Base-by-base conservation (phyloP, 2,797 vertebrate species). In the Etheostoma nigrum region DNA sequence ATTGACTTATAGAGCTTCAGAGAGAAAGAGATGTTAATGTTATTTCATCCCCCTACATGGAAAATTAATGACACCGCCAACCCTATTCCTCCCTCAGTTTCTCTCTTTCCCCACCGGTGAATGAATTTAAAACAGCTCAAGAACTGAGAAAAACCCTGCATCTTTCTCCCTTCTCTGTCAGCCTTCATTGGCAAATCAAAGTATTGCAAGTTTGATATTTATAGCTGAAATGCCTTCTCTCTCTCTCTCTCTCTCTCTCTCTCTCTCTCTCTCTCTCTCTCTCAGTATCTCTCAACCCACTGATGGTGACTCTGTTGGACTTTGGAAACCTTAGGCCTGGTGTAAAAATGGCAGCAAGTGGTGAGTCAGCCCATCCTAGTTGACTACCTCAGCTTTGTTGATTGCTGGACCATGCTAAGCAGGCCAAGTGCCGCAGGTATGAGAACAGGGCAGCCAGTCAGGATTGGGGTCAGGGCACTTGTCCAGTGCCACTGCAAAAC, bases 131-230 rank as follows among this genome's bases (percentile, higher is more conserved):
- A 93, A 78, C 85, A 82, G 86, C 73, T 81, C 64, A 77, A 87
- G 84, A 89, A 78, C 59, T 68, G 81, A 85, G 83, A 76, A 57
- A 87, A 82, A 86, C 72, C 72, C 78, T 73, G 84, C 82, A 64
- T 81, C 83, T 67, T 86, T 86, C 89, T 84, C 80, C 75, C 82
- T 87, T 72, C 76, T 78, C 85, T 83, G 77, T 86, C 90, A 84
- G 84, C 70, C 82, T 91, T 91, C 87, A 89, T 91, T 91, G 89
- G 90, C 84, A 93, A 93, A 94, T 94, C 91, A 94, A 89, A 94
- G 89, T 90, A 93, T 90, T 90, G 82, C 87, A 86, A 90, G 89
- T 88, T 85, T 86, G 88, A 91, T 94, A 94, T 95, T 94, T 94
- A 93, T 94, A 94, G 94, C 91, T 72, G 36, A 71, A 91, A 74